Percentiles rank a stretch among this genome's conserved stretches.
phyloP scores from a whole-genome alignment of 2,888 invertebrate genomes.

The Andrena camellia region DNA sequence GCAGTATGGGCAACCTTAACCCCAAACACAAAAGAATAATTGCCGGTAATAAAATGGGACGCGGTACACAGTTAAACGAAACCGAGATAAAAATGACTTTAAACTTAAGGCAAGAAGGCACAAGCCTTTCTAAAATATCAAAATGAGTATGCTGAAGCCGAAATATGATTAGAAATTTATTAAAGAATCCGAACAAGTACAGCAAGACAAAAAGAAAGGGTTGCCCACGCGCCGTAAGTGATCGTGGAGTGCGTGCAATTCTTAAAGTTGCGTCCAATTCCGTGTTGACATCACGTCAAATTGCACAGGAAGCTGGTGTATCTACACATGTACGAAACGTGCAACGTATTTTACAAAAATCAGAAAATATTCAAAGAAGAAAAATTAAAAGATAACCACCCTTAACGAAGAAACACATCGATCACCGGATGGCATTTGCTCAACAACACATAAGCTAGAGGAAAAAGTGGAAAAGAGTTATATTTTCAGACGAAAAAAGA shows the following conservation, averaged over 20 bases:
- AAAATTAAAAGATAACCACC: conserved; percentile 5
- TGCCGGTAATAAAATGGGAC: not conserved
- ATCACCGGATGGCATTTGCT: not conserved
- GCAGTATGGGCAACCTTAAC: too few relatives aligned
- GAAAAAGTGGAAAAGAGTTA: too few relatives aligned
- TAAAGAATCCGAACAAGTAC: conserved; percentile 12
- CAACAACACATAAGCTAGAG: not conserved
- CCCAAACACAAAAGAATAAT: too few relatives aligned
- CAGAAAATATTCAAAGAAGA: not conserved
- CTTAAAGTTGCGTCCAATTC: too few relatives aligned
- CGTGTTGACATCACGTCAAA: not conserved
- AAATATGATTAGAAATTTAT: conserved; percentile 6
- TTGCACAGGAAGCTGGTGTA: not conserved
- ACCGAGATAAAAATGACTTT: conserved; percentile 6
- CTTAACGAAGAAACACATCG: not conserved
- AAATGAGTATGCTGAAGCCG: not conserved
- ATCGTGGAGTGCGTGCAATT: too few relatives aligned
- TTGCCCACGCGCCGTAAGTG: not conserved
- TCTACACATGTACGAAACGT: not conserved
- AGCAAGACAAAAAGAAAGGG: not conserved
- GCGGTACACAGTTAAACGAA: not conserved
- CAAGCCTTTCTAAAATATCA: not conserved
- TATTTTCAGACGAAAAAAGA: too few relatives aligned
- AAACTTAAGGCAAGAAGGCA: not conserved
- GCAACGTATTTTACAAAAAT: not conserved